Evolutionary conservation across 2,888 invertebrate genomes (phyloP), one percentile per base, ranked within the genome.

Genomic region (Rhodophaea formosa): DNA sequence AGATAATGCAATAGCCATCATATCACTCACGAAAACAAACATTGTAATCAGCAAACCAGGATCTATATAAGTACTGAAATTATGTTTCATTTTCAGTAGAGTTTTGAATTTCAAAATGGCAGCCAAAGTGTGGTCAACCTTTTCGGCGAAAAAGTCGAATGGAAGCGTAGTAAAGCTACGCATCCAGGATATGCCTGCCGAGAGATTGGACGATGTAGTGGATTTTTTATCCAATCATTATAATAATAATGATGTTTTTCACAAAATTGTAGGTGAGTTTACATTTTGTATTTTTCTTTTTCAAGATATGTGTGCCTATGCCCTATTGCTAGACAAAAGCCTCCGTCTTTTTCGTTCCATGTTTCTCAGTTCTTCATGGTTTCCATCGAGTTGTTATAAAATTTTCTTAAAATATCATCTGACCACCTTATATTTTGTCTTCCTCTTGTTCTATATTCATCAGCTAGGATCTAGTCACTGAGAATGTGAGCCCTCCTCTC

Each of bases 171-270:
- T 65, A 1, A 66, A 66, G 15, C 64, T 71, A 29, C 60, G 66
- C 0, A 63, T 72, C 42, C 62, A 68, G 32, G 68, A 66, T 52
- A 16, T 68, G 12, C 68, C 69, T 1, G 49, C 54, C n/a, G 57
- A 67, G 53, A 59, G 64, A 10, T 42, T 67, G 17, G 68, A 67
- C 23, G 70, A 72, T 17, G 65, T 62, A 8, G n/a, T 66, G 3
- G 65, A 69, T 59, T 64, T 68, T 2, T 66, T 62, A 16, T 56
- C 64, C 15, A 58, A 67, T n/a, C 66, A 64, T 58, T 72, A 64
- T 44, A 61, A 62, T 0, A 63, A 57, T 29, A 60, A 66, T 45
- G 72, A 74, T 59, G 44, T 52, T 7, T 58, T 62, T 23, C 64
- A 64, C 16, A 60, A 47, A 47, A 62, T 62, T 29, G 56, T 70